Percentiles rank a stretch among this genome's conserved stretches.
Evolutionary conservation across 2,888 invertebrate genomes (phyloP).

Genomic region (Megaustenia siamemsis): DNA sequence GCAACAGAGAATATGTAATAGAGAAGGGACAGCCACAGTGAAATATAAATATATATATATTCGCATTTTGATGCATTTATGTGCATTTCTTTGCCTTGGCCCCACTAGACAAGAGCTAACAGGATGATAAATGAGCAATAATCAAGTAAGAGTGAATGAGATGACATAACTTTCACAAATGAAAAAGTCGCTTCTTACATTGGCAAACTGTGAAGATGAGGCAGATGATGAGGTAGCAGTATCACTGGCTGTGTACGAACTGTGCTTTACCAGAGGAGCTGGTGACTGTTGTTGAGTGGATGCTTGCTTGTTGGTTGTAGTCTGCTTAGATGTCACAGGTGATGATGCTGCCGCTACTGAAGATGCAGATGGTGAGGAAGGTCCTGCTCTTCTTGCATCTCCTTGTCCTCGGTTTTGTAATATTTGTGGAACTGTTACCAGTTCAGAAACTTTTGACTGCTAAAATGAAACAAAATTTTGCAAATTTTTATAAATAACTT

Average conservation of each 20-base stretch:
- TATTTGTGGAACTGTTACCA: conserved; percentile 19
- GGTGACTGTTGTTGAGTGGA: conserved; percentile 16
- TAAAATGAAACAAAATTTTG: conserved; percentile 3
- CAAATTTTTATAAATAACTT: neutral
- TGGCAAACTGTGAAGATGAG: neutral
- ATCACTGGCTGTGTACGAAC: conserved; percentile 24
- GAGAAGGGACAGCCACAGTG: too few species aligned
- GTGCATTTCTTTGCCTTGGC: too few species aligned
- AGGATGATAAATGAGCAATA: neutral
- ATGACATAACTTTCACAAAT: too few species aligned
- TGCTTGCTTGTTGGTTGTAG: neutral
- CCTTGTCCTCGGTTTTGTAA: neutral
- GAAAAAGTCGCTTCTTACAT: conserved; percentile 5
- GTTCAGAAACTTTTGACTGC: conserved; percentile 22
- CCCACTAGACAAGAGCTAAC: too few species aligned
- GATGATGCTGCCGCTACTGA: conserved; percentile 10
- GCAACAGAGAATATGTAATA: too few species aligned
- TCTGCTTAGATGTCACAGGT: neutral
- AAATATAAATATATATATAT: too few species aligned
- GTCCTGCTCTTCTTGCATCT: conserved; percentile 30
- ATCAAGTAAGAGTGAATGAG: neutral
- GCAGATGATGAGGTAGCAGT: neutral
- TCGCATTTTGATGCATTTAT: too few species aligned
- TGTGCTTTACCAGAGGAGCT: conserved; percentile 24
- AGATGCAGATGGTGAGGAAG: neutral